phyloP scores from a whole-genome alignment of 53 echinoderm and acorn worm species.

The Paracentrotus lividus region DNA sequence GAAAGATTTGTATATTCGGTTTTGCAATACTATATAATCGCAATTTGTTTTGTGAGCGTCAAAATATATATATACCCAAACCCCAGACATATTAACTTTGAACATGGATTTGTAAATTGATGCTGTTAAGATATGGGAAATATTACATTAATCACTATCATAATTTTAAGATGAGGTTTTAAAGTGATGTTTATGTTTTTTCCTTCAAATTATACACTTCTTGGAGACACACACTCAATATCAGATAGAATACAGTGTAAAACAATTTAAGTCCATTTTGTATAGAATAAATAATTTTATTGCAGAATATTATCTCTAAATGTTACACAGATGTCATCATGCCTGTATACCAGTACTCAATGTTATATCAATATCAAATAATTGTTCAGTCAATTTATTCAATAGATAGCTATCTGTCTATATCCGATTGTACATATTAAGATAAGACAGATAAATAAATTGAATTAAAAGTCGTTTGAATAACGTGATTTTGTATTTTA shows the following conservation, averaged over 20 bases:
- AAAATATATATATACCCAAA: background rate
- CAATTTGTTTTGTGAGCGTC: background rate
- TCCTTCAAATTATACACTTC: background rate
- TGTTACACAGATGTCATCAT: background rate
- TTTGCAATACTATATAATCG: conserved; percentile 4
- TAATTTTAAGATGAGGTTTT: background rate
- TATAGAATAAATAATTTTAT: background rate
- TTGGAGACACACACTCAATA: too few species aligned
- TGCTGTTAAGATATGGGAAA: background rate
- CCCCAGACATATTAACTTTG: background rate
- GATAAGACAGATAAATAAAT: background rate
- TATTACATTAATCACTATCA: background rate
- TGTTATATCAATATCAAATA: background rate
- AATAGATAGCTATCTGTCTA: background rate
- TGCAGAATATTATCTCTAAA: background rate
- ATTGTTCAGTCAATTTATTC: background rate
- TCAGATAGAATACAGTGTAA: too few species aligned
- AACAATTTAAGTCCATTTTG: background rate
- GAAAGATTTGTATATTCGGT: background rate
- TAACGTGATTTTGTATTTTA: background rate
- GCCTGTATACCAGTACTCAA: conserved; percentile 30
- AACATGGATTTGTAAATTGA: background rate
- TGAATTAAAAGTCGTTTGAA: background rate
- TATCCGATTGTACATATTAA: background rate
- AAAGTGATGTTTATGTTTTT: background rate